Conservation (phyloP, 2,797 vertebrate genomes). For the Leucoraja ocellata region DNA sequence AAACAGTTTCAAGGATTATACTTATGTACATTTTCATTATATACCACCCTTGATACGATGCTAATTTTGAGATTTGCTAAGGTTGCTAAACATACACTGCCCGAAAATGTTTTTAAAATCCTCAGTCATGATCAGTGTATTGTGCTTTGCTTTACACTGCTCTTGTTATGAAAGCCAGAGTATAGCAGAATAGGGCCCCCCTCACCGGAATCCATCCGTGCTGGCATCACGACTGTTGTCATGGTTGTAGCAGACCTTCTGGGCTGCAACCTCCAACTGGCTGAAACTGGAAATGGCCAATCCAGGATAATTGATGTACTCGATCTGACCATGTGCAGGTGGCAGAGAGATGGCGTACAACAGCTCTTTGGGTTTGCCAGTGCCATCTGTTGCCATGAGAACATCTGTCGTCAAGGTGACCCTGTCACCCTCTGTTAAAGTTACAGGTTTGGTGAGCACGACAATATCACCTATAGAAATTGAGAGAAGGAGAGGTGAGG, state of each 20-base stretch:
- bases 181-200: neutral
- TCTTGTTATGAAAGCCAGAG: neutral
- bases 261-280: constrained; percentile 80
- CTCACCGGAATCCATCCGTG: constrained; percentile 73
- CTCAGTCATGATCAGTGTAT: neutral
- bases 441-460: constrained; percentile 72
- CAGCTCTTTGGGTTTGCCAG: constrained; percentile 75
- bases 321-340: constrained; percentile 78
- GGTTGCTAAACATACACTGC: neutral
- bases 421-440: constrained; percentile 79
- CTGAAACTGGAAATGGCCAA: constrained; percentile 69
- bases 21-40: neutral
- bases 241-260: constrained; percentile 68
- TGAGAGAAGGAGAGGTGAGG: constrained; percentile 38
- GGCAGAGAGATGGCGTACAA: constrained; percentile 68
- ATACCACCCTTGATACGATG: too few species aligned
- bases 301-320: constrained; percentile 71
- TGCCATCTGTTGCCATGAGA: constrained; percentile 80
- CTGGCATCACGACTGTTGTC: constrained; percentile 67
- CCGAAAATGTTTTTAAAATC: neutral
- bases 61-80: neutral
- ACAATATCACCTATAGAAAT: constrained; percentile 67
- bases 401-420: constrained; percentile 84
- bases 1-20: neutral
- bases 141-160: neutral